Evolutionary conservation across 2,113 vertebrate species (phyloP).

Genomic region (Plotosus lineatus): DNA sequence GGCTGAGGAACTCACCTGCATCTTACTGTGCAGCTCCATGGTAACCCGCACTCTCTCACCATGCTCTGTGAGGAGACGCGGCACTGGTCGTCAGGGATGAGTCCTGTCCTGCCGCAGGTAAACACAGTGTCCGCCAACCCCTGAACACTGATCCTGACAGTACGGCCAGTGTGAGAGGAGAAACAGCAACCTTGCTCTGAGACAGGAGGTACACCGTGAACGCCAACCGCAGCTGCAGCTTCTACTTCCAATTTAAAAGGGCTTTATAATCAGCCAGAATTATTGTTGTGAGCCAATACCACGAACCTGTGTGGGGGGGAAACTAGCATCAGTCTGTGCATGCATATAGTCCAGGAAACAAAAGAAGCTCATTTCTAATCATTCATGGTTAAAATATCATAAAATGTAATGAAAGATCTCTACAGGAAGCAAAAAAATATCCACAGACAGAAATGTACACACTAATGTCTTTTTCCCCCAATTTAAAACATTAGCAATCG

Average conservation of each 20-base stretch:
- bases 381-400: not conserved
- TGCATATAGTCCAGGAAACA: not conserved
- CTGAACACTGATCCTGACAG: slow-evolving; percentile 48
- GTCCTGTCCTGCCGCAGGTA: slow-evolving; percentile 42
- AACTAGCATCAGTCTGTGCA: not conserved
- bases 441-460: not conserved
- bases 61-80: slow-evolving; percentile 75
- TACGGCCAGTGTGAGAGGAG: slow-evolving; percentile 63
- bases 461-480: not conserved
- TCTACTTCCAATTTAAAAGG: slow-evolving; percentile 5
- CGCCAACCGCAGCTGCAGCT: not conserved
- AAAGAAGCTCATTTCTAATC: not conserved
- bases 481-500: not conserved
- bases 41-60: slow-evolving; percentile 68
- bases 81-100: slow-evolving; percentile 56
- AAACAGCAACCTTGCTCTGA: slow-evolving; percentile 26
- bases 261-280: not conserved
- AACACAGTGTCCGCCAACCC: slow-evolving; percentile 49
- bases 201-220: not conserved
- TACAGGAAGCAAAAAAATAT: not conserved
- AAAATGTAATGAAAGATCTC: not conserved
- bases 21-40: slow-evolving; percentile 88
- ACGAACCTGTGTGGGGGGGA: not conserved
- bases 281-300: not conserved
- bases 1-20: slow-evolving; percentile 72